phyloP scores from a whole-genome alignment of 2,797 vertebrate species.

The Halcyon chelicuti region DNA sequence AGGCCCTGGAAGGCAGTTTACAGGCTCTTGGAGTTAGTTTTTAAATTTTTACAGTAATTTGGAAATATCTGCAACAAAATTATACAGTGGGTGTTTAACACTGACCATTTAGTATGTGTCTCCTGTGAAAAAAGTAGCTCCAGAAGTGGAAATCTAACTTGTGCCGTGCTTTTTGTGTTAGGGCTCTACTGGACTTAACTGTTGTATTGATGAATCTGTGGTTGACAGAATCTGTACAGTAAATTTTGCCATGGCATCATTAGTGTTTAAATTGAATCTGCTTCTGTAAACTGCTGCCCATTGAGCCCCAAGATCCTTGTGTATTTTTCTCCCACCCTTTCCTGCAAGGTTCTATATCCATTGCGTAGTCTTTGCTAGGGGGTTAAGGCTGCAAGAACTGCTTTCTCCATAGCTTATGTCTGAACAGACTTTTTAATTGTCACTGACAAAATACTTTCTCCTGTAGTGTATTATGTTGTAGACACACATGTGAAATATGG shows the following conservation, averaged over 20 bases:
- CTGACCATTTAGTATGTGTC: neutral
- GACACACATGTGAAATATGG: rapidly evolving
- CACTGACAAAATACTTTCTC: neutral
- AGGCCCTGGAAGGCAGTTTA: neutral
- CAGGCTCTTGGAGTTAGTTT: neutral
- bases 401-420: neutral
- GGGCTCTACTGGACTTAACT: neutral
- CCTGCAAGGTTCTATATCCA: neutral
- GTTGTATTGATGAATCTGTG: neutral
- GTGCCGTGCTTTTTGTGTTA: neutral
- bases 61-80: neutral
- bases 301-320: neutral
- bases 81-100: neutral
- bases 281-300: neutral
- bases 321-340: neutral
- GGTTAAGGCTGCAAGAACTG: neutral
- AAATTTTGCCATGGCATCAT: neutral
- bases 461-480: neutral
- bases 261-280: neutral
- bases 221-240: neutral
- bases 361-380: neutral
- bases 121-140: neutral
- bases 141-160: neutral
- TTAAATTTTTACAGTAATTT: neutral
- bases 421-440: neutral